These are phyloP conservation scores for Onychostruthus taczanowskii DNA, from an alignment of 2,113 vertebrate genomes.

Conservation along the genomic window DNA sequence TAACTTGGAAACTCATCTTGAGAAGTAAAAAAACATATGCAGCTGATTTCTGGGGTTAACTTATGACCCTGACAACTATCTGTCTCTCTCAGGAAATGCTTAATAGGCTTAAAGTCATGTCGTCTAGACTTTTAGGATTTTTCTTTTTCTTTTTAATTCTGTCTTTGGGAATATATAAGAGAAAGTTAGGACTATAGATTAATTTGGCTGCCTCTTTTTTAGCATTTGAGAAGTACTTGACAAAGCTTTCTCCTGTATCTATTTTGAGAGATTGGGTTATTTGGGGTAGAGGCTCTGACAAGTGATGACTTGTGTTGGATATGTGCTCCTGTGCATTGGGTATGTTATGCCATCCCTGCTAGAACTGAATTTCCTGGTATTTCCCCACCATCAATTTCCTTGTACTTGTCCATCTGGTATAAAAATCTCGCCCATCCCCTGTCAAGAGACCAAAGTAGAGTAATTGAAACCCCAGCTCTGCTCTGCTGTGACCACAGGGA, in stretches of 20 bases:
- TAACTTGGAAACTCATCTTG: not conserved
- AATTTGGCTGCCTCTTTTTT: not conserved
- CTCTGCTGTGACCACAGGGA: not conserved
- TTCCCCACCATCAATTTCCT: not conserved
- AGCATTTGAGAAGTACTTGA: not conserved
- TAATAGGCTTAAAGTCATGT: not conserved
- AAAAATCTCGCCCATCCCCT: not conserved
- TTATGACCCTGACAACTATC: not conserved
- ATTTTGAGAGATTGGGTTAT: not conserved
- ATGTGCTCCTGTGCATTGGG: rapidly evolving
- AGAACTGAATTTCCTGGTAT: not conserved
- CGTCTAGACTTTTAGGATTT: not conserved
- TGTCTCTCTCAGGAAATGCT: not conserved
- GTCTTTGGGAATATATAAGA: not conserved
- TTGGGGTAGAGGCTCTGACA: not conserved
- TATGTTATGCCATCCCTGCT: rapidly evolving
- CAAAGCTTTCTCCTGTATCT: not conserved
- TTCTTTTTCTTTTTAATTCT: not conserved
- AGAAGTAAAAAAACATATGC: not conserved
- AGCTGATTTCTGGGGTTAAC: not conserved
- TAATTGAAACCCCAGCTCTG: not conserved
- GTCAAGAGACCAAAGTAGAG: not conserved
- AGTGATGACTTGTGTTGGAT: rapidly evolving
- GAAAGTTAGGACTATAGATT: not conserved
- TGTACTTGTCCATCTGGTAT: not conserved